These are phyloP conservation scores for Actinernus sp. DNA, from an alignment of 92 coral and sea anemone species.

Conservation along the genomic window DNA sequence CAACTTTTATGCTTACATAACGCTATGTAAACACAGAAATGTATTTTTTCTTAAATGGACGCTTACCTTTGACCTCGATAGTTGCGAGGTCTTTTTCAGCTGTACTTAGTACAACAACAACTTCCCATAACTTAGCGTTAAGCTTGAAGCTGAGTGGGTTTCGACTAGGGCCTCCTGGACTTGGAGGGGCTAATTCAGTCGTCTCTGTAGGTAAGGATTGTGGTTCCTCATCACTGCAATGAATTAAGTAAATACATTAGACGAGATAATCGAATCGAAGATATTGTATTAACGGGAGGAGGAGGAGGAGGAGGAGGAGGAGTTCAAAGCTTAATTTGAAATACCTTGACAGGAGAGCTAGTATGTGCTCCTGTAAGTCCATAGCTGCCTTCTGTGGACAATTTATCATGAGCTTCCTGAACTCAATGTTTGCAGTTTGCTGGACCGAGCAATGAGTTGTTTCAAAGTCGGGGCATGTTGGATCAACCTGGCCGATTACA, in stretches of 20 bases:
- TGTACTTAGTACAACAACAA: constrained; percentile 69
- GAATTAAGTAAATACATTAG: no score
- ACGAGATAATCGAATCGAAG: no score
- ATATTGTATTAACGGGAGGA: no score
- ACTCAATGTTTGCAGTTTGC: constrained; percentile 61
- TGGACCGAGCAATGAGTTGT: constrained; percentile 66
- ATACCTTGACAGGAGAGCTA: constrained; percentile 42
- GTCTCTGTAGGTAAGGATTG: no score
- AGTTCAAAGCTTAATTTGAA: not conserved
- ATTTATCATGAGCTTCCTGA: constrained; percentile 64
- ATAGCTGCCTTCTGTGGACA: constrained; percentile 66
- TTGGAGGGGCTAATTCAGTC: no score
- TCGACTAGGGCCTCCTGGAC: no score
- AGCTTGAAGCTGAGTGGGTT: constrained; percentile 77
- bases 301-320: no score
- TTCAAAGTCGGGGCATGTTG: constrained; percentile 81
- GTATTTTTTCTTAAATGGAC: no score
- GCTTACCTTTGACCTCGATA: constrained; percentile 67
- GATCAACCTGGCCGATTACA: constrained; percentile 62
- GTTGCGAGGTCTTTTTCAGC: constrained; percentile 53
- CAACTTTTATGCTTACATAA: no score
- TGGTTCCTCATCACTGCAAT: no score
- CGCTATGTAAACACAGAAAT: no score
- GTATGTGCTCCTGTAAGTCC: constrained; percentile 68
- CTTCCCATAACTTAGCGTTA: constrained; percentile 71